Conservation (phyloP, 2,113 vertebrate species). For the Pluvianellus socialis region DNA sequence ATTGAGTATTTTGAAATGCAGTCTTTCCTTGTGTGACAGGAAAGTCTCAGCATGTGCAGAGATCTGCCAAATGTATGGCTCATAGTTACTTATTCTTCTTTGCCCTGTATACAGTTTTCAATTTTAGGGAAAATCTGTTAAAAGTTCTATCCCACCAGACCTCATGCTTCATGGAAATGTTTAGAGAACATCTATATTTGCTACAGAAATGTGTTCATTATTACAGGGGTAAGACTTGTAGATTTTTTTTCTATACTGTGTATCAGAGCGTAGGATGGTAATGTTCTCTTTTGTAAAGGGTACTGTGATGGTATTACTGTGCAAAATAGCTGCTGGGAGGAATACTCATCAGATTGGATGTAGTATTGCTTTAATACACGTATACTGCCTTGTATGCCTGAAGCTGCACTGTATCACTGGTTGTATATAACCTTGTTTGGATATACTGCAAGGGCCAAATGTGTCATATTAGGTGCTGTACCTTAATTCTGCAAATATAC, state of each 20-base stretch:
- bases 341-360: neutral
- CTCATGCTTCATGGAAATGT: neutral
- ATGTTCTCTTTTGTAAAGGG: neutral
- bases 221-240: neutral
- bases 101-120: neutral
- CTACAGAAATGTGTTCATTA: neutral
- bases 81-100: neutral
- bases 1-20: neutral
- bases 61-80: neutral
- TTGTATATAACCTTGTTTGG: neutral
- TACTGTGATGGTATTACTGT: neutral
- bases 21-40: neutral
- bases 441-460: neutral
- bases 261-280: neutral
- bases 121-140: neutral
- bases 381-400: neutral
- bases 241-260: neutral
- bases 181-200: neutral
- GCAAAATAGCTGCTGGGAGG: neutral
- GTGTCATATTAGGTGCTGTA: neutral
- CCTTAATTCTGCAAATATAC: neutral
- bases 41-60: neutral
- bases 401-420: neutral
- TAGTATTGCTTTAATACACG: neutral
- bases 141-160: neutral